phyloP scores from a whole-genome alignment of 2,797 vertebrate species.

The Microcaecilia unicolor region DNA sequence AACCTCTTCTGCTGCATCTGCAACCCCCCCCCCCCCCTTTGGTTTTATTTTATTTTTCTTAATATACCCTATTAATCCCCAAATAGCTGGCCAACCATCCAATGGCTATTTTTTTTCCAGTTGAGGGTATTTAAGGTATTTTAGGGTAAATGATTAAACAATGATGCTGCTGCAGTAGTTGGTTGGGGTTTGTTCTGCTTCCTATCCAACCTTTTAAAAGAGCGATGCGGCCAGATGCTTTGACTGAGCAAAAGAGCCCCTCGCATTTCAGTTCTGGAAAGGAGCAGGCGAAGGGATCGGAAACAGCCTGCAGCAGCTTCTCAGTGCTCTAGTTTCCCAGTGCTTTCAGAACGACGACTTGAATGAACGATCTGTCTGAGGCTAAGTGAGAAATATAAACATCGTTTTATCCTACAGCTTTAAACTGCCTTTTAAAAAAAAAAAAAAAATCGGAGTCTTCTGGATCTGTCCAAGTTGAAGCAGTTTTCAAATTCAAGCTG shows the following conservation, averaged over 20 bases:
- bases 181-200: slow-evolving; percentile 30
- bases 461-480: no score
- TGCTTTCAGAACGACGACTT: slow-evolving; percentile 25
- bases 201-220: slow-evolving; percentile 25
- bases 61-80: no score
- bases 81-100: fast-evolving
- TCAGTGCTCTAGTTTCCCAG: slow-evolving; percentile 9
- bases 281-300: slow-evolving; percentile 27
- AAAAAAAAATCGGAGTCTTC: no score
- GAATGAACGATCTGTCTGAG: slow-evolving; percentile 30
- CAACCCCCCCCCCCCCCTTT: no score
- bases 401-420: no score
- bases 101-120: neutral
- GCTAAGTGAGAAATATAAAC: slow-evolving; percentile 24
- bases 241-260: slow-evolving; percentile 31
- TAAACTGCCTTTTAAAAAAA: no score
- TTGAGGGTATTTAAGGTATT: neutral
- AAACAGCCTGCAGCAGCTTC: slow-evolving; percentile 24
- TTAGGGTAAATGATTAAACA: slow-evolving; percentile 32
- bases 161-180: slow-evolving; percentile 23
- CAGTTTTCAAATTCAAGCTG: neutral
- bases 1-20: no score
- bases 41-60: no score
- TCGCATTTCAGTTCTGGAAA: slow-evolving; percentile 32
- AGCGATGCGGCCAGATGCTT: slow-evolving; percentile 30